Base-by-base conservation (phyloP, 2,888 invertebrate genomes). In the Strigamia maritima region DNA sequence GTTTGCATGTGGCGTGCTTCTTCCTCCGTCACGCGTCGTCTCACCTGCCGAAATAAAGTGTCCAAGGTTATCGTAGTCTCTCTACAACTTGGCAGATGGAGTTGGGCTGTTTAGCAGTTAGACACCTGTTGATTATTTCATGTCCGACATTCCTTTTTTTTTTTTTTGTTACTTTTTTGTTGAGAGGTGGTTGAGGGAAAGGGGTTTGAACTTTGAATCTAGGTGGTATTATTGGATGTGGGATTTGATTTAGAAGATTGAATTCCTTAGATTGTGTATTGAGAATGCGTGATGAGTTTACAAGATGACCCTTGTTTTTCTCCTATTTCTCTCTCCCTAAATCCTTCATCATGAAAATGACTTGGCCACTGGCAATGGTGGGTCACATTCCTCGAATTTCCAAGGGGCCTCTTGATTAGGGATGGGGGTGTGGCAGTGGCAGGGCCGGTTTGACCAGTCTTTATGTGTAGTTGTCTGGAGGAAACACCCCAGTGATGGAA, bases 1-100 rank as follows among this genome's bases (percentile, higher is more conserved):
- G 70, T 70, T 28, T 70, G 70, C 70, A 70, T 70, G 28, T 70
- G 70, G 70, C 70, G 70, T 70, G 70, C 70, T 70, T 70, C 70
- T 70, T n/a, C 26, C 70, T 28, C 70, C 70, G 70, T 70, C 70
- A 70, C 70, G 70, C 70, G 28, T 70, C 70, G 28, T 28, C 70
- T 70, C 70, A 70, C 70, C 70, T 70, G 70, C 70, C 28, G 70
- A 70, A 28, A 70, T 70, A 70, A 70, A 70, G 16, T 70, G 28
- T 7, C 54, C 54, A 54, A 54, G 54, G 54, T 54, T 54, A 54
- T 4, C 8, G 54, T 19, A 19, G 49, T 16, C 49, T 49, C 49
- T 49, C 6, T n/a, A 40, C 16, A 49, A 49, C 22, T 6, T 19
- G 28, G 28, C 70, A 70, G 70, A 70, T 70, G 70, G 7, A 28